These are phyloP conservation scores for Meriones unguiculatus DNA, from an alignment of 2,113 vertebrate species.

Conservation along the genomic window DNA sequence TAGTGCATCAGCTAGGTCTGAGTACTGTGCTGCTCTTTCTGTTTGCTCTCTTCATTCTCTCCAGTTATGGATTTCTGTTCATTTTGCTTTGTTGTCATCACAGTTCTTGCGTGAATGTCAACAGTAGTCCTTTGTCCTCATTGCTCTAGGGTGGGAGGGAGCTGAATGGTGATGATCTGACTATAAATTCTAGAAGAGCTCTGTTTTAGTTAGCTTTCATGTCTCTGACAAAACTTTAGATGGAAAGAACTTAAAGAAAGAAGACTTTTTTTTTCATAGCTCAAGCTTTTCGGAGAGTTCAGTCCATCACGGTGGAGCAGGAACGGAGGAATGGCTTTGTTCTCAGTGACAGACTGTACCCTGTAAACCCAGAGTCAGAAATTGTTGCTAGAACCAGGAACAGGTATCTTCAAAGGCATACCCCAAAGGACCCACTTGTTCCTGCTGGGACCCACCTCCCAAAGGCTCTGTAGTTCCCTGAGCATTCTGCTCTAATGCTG, in stretches of 20 bases:
- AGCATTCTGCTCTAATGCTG: not conserved
- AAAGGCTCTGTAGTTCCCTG: too few relatives aligned
- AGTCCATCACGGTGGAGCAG: not conserved
- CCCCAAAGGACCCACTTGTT: too few relatives aligned
- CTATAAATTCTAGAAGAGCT: not conserved
- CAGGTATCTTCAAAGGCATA: not conserved
- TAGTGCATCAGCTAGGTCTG: not conserved
- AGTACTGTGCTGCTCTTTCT: too few relatives aligned
- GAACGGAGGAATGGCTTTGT: not conserved
- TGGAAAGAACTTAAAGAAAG: too few relatives aligned
- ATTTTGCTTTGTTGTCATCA: not conserved
- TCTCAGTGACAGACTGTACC: too few relatives aligned
- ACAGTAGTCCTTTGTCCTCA: not conserved
- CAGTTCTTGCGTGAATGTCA: not conserved
- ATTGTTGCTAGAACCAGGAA: not conserved
- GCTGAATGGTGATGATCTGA: not conserved
- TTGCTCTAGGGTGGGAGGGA: not conserved
- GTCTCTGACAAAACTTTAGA: not conserved
- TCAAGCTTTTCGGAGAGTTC: not conserved
- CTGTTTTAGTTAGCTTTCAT: not conserved
- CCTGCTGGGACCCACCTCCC: not conserved
- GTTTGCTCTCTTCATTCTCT: not conserved
- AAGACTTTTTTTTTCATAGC: not conserved
- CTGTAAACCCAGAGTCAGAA: not conserved
- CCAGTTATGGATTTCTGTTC: not conserved